Conservation (phyloP, 23 tunicate genomes). For the Clavelina lepadiformis region DNA sequence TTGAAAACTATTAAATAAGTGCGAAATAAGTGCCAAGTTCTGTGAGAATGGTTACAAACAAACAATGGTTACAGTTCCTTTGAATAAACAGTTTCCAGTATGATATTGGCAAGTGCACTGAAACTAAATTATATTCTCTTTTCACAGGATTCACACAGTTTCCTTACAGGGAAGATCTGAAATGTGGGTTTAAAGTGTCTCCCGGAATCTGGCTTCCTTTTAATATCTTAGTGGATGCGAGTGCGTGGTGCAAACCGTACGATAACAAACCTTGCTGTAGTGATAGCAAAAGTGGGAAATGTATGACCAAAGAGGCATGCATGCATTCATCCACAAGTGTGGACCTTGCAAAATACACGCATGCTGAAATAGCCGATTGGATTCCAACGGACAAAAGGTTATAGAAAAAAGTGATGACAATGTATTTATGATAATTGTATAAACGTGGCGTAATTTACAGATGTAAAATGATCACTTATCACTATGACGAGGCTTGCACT, state of each 20-base stretch:
- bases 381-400: constrained; percentile 23
- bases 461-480: constrained; percentile 20
- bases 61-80: too few species aligned
- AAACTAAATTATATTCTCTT: neutral
- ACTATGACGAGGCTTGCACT: constrained; percentile 19
- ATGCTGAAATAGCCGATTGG: constrained; percentile 39
- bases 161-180: constrained; percentile 17
- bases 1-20: too few species aligned
- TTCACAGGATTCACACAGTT: constrained; percentile 8
- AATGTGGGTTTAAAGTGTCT: constrained; percentile 35
- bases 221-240: constrained; percentile 34
- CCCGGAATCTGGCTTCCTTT: too few species aligned
- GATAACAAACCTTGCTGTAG: constrained; percentile 23
- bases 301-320: constrained; percentile 18
- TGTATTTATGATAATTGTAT: neutral
- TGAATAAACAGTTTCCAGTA: too few species aligned
- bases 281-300: neutral
- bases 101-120: too few species aligned
- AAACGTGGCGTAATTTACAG: neutral
- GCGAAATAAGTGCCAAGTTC: too few species aligned
- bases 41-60: too few species aligned
- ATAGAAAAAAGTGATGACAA: neutral
- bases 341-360: constrained; percentile 7
- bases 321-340: constrained; percentile 1
- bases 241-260: constrained; percentile 26